Evolutionary conservation across 2,113 vertebrate species (phyloP), one percentile per base, ranked within the genome.

Genomic region (Scophthalmus maximus): DNA sequence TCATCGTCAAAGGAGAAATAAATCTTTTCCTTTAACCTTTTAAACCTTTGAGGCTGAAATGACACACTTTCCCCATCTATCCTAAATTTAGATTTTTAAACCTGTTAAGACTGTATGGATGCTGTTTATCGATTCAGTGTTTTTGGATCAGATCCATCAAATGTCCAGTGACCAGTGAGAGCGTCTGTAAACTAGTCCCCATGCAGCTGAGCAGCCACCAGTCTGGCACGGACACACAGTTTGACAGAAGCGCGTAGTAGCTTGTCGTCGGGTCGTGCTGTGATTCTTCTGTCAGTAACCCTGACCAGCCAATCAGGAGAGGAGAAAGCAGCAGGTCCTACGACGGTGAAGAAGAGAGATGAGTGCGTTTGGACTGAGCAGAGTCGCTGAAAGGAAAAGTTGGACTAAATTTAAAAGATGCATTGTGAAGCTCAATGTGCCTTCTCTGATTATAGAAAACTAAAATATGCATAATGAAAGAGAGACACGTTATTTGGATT

Each of bases 221-320:
- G 88, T 73, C 59, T 86, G 84, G 78, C 20, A 25, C 22, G 6
- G 44, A 67, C 57, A 0, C 0, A 20, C 9, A 2, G 12, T 50
- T 62, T 66, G 26, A 62, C 30, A 44, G 26, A 57, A 34, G 17
- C 3, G n/a, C n/a, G n/a, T 14, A 52, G 25, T 38, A 14, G 29
- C 22, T 63, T 22, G 32, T 67, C 29, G 18, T 76, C n/a, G 12
- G 25, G 40, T 49, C 6, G 0, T 62, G 81, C 56, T 83, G 79
- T 69, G 44, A 34, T 69, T 90, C 87, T 84, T 91, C 89, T 77
- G 17, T n/a, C 2, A 38, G 0, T 73, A 78, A 89, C 90, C 92
- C 93, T 92, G 92, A 93, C 77, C 92, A 91, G 71, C 92, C 91
- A 93, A 79, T 94, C 91, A 90, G 93, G 92, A 92, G 27, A 30